Conservation (phyloP, 2,888 invertebrate species). For the Cantharis flavilabris region DNA sequence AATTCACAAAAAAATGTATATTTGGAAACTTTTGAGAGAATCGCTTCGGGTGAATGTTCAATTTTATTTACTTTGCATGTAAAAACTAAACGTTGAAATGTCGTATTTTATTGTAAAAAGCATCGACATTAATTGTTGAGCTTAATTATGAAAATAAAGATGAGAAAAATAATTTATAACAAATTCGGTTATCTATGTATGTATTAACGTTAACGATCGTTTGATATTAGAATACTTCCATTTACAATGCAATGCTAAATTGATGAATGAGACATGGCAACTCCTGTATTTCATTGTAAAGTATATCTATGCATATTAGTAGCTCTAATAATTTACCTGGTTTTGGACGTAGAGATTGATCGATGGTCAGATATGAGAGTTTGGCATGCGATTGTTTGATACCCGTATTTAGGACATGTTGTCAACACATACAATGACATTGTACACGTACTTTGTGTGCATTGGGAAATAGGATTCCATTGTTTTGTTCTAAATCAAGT, state of each 20-base stretch:
- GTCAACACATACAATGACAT: conserved; percentile 26
- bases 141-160: neutral
- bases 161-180: neutral
- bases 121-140: neutral
- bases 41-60: neutral
- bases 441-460: conserved; percentile 30
- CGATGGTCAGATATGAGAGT: conserved; percentile 27
- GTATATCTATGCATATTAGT: conserved; percentile 26
- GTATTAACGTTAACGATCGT: neutral
- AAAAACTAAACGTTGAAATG: neutral
- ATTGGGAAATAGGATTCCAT: conserved; percentile 27
- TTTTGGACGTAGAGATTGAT: conserved; percentile 24
- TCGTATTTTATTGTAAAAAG: neutral
- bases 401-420: conserved; percentile 27
- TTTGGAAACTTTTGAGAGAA: neutral
- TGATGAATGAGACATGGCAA: conserved; percentile 1
- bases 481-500: conserved; percentile 30
- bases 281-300: conserved; percentile 12
- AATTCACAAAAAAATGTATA: conserved; percentile 3
- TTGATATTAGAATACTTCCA: neutral
- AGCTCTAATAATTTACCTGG: conserved; percentile 25
- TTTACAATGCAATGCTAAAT: neutral
- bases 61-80: neutral
- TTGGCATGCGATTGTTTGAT: conserved; percentile 24
- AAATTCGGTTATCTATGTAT: neutral